Base-by-base conservation (phyloP, 1,140 invertebrate genomes). In the Ridgeia piscesae region DNA sequence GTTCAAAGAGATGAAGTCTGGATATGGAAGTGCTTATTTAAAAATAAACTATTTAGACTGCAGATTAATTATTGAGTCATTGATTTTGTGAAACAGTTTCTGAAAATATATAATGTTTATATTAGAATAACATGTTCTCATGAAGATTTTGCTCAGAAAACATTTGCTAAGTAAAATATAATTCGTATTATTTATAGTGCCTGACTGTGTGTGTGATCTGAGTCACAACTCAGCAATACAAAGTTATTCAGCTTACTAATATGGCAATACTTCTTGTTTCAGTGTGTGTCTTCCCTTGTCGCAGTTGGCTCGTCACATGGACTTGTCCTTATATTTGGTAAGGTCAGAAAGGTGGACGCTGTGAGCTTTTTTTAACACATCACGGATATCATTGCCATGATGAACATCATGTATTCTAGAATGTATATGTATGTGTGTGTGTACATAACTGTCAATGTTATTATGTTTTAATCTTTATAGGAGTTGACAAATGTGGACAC, bases 241-340 rank as follows among this genome's bases (percentile, higher is more conserved):
- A 90, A 2, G 33, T 9, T 77, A 77, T 90, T n/a, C n/a, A n/a
- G n/a, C n/a, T n/a, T n/a, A n/a, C n/a, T n/a, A n/a, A n/a, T n/a
- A n/a, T n/a, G n/a, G n/a, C n/a, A n/a, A n/a, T n/a, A n/a, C n/a
- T n/a, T 48, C 92, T 89, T 92, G 91, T 94, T 94, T 31, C 92
- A 95, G 96, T 98, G 97, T 88, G 97, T 98, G 92, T 97, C 97
- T 1, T 97, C 97, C 91, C 97, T 98, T 94, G 97, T 99, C 93
- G 98, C 98, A 33, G 97, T 99, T 91, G 99, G 99, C 58, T 99
- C 98, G 88, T 98, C 98, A 88, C 98, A 99, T 96, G 98, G 99
- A 34, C 97, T 98, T 93, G 97, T 99, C 92, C 96, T 99, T 31
- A 97, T 98, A 92, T 99, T 99, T 97, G 98, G 98, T 97, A 94